Conservation (phyloP, 2,888 invertebrate genomes). For the Margaritifera margaritifera region DNA sequence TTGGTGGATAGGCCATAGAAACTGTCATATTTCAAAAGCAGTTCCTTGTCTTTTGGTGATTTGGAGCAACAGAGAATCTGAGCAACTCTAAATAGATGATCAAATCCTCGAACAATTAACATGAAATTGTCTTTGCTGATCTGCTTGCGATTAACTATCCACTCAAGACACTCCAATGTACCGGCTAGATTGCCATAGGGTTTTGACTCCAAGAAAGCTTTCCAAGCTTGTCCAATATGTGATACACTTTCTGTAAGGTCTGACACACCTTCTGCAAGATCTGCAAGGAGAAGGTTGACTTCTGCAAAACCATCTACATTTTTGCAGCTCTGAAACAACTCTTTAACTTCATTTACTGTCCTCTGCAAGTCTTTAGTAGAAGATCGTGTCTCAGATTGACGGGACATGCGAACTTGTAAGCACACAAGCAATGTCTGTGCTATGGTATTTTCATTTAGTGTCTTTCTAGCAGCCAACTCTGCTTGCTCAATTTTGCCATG, state of each 20-base stretch:
- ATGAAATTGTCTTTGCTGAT: conserved; percentile 11
- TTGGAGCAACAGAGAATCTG: conserved; percentile 22
- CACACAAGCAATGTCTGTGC: conserved; percentile 40
- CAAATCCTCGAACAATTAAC: conserved; percentile 33
- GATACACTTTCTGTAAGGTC: neutral
- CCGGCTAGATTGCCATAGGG: conserved; percentile 46
- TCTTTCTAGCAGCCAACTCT: conserved; percentile 34
- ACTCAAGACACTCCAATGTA: conserved; percentile 42
- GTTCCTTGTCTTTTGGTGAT: conserved; percentile 22
- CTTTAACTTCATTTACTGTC: conserved; percentile 27
- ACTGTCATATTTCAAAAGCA: conserved; percentile 26
- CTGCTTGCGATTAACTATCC: conserved; percentile 22
- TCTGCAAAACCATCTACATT: conserved; percentile 31
- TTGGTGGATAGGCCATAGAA: conserved; percentile 44
- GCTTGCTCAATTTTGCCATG: conserved; percentile 44
- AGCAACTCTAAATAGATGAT: conserved; percentile 34
- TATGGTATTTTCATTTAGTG: conserved; percentile 33
- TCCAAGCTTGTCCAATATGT: conserved; percentile 32
- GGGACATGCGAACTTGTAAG: conserved; percentile 37
- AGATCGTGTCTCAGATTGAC: conserved; percentile 2
- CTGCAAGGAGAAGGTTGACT: conserved; percentile 24
- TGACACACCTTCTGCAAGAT: conserved; percentile 16
- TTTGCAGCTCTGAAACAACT: conserved; percentile 29
- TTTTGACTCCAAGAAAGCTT: conserved; percentile 31
- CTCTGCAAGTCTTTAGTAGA: conserved; percentile 7